phyloP scores from a whole-genome alignment of 92 coral and sea anemone species.

The Ricordea florida region DNA sequence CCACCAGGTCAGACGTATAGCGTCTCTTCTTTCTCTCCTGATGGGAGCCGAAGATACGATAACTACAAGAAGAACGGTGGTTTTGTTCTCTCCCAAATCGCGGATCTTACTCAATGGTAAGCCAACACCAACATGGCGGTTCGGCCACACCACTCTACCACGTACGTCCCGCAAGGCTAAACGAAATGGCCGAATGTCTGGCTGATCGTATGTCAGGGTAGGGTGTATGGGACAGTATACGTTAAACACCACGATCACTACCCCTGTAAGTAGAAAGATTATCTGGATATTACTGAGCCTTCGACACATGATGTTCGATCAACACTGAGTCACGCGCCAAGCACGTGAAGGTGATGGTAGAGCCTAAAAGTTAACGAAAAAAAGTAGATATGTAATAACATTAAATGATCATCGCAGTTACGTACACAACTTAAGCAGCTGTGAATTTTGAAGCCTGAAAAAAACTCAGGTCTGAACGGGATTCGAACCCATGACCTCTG shows the following conservation, averaged over 20 bases:
- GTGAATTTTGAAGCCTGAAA: no score
- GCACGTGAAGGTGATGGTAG: no score
- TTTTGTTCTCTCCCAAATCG: conserved; percentile 12
- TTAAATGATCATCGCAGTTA: no score
- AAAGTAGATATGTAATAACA: no score
- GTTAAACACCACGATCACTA: not conserved
- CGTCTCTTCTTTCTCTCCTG: conserved; percentile 52
- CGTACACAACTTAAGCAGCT: no score
- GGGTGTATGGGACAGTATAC: not conserved
- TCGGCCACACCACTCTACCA: conserved; percentile 14
- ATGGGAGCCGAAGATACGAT: conserved; percentile 57
- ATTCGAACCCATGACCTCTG: no score
- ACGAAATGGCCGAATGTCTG: conserved; percentile 1
- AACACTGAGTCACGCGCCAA: no score
- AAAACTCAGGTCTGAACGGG: no score
- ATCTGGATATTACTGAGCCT: no score
- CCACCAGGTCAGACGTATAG: conserved; percentile 68
- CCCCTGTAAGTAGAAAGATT: not conserved
- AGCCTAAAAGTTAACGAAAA: no score
- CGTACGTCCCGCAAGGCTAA: not conserved
- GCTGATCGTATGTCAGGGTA: no score
- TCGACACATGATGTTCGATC: no score
- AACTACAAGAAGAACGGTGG: conserved; percentile 36
- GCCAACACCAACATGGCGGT: not conserved
- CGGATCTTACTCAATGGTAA: conserved; percentile 7